phyloP scores from a whole-genome alignment of 2,888 invertebrate species.

The Cheilosia impressa region DNA sequence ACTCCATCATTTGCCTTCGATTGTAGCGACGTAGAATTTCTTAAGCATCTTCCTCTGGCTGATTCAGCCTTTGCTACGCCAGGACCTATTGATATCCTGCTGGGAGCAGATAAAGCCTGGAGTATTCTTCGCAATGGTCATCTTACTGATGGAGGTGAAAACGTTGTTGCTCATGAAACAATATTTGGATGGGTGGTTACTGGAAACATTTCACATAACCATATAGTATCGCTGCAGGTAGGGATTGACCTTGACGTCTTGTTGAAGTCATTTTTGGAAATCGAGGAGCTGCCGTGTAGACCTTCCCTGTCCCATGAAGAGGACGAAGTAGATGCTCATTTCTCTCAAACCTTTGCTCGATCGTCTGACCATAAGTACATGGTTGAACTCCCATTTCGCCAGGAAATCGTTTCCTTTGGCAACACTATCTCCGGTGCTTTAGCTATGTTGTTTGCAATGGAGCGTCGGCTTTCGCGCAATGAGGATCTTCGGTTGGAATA shows the following conservation, averaged over 20 bases:
- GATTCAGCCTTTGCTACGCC: too few species aligned
- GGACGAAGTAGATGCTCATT: not conserved
- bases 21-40: too few species aligned
- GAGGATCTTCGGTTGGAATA: not conserved
- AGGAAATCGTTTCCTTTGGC: not conserved
- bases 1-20: too few species aligned
- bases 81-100: not conserved
- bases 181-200: constrained; percentile 26
- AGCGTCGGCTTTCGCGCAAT: constrained; percentile 2
- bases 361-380: not conserved
- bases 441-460: constrained; percentile 9
- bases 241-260: not conserved
- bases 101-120: constrained; percentile 14
- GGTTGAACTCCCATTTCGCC: constrained; percentile 36
- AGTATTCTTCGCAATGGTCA: constrained; percentile 9
- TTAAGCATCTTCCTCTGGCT: too few species aligned
- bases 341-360: not conserved
- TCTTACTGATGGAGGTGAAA: not conserved
- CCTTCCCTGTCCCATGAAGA: not conserved
- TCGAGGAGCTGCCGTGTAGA: not conserved
- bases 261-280: constrained; percentile 11
- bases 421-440: constrained; percentile 28
- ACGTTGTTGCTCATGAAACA: constrained; percentile 5
- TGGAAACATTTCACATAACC: not conserved
- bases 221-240: not conserved